A percentile compares a stretch with the other conserved stretches of the same genome.
Conservation (phyloP, 1,140 invertebrate genomes). For the Pachypsylla venusta region DNA sequence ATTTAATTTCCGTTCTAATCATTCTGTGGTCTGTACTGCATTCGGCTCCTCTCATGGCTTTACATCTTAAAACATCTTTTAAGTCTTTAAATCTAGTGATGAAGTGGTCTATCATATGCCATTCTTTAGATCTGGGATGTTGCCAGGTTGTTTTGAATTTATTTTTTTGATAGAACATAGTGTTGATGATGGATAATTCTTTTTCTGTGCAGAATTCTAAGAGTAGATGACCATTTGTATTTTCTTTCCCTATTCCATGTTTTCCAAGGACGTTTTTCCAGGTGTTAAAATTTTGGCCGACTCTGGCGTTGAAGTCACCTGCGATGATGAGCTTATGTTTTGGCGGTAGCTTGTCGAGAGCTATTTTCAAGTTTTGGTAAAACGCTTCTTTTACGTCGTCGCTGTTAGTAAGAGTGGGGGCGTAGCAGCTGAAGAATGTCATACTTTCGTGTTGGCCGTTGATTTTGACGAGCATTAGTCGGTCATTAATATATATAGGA, state of each 20-base stretch:
- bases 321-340: neutral
- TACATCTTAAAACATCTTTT: neutral
- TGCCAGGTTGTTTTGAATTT: neutral
- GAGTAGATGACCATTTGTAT: neutral
- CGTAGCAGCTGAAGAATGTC: neutral
- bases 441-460: neutral
- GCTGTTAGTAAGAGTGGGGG: neutral
- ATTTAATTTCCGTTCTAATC: neutral
- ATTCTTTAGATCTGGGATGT: neutral
- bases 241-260: neutral
- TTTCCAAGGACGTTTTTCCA: neutral
- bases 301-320: neutral
- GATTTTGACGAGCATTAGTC: neutral
- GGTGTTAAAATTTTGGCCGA: neutral
- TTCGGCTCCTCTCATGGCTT: neutral
- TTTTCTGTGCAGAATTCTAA: neutral
- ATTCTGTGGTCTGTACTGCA: neutral
- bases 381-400: neutral
- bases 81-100: neutral
- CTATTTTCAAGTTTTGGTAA: neutral
- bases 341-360: neutral
- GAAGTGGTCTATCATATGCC: neutral
- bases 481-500: neutral
- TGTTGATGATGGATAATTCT: neutral
- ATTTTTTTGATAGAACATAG: neutral